Evolutionary conservation across 1,140 invertebrate genomes (phyloP), one percentile per base, ranked within the genome.

Genomic region (Grapholita molesta): DNA sequence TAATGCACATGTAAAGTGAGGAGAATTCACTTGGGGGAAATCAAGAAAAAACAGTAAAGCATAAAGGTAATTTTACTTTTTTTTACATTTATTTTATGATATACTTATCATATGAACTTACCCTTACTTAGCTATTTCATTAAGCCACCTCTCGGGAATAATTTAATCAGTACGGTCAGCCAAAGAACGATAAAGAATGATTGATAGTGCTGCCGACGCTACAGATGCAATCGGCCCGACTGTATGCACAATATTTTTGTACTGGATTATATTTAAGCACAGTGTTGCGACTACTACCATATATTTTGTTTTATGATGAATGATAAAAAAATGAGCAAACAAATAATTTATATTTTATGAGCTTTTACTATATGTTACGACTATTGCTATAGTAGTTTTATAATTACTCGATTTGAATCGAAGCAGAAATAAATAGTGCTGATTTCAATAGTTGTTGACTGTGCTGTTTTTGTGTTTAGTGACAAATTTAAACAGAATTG

Each of bases 131-230:
- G 76, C 81, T 77, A 75, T 84, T 90, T 90, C 86, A 86, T 86
- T 84, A 86, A 85, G 80, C 80, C 79, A 83, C 79, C 78, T 80
- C 79, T 69, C 70, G 69, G 78, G 82, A 85, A 88, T 88, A 88
- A 87, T 88, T 90, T 90, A 86, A 90, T 88, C 85, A 85, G 80
- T 78, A 79, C 70, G 71, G 76, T 70, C 74, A 73, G 85, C 86
- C 82, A 86, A 86, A 86, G 72, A 76, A 85, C 78, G 88, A 88
- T 90, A 88, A 84, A 78, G 72, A 71, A 84, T 90, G 88, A 90
- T 90, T 84, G 88, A 90, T 90, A 80, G 77, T 77, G 78, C 72
- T 71, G 75, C 55, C 28, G 73, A 70, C 70, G 77, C 38, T 72
- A 64, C 72, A 64, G 84, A 84, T 86, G 82, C 84, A 79, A 85